Conservation (phyloP, 1,140 invertebrate genomes). For the Thalassaphorura encarpata region DNA sequence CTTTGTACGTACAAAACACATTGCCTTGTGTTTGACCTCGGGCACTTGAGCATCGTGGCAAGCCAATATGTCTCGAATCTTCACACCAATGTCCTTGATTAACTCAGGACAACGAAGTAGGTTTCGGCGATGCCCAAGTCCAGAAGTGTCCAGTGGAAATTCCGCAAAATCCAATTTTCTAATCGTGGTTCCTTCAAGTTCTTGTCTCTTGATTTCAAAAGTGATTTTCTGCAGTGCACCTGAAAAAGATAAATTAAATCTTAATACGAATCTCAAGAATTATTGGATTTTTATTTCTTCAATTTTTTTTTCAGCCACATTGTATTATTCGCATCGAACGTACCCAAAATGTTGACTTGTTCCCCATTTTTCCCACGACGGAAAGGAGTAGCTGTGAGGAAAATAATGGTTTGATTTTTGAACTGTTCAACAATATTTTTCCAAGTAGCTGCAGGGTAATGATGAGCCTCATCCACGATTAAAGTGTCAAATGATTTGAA, state of each 20-base stretch:
- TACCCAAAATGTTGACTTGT: neutral
- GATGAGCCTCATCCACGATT: slow-evolving; percentile 21
- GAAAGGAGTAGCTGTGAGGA: slow-evolving; percentile 12
- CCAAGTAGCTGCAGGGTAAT: slow-evolving; percentile 17
- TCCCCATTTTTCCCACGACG: neutral
- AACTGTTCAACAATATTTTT: slow-evolving; percentile 8
- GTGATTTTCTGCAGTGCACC: too few relatives aligned
- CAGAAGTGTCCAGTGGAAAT: neutral
- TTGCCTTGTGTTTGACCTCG: neutral
- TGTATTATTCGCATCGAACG: neutral
- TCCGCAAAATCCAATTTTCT: neutral
- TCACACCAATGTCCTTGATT: neutral
- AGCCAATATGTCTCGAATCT: neutral
- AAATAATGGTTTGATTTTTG: slow-evolving; percentile 5
- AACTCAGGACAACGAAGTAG: neutral
- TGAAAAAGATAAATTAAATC: neutral
- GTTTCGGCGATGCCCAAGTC: neutral
- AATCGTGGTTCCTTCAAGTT: neutral
- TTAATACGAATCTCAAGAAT: neutral
- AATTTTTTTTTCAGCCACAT: neutral
- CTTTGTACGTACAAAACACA: neutral
- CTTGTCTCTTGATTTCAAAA: too few relatives aligned
- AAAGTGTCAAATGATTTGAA: slow-evolving; percentile 8
- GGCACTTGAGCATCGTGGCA: neutral
- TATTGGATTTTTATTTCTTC: neutral